Evolutionary conservation across 2,888 invertebrate species (phyloP).

Genomic region (Tryphoninae sp.): DNA sequence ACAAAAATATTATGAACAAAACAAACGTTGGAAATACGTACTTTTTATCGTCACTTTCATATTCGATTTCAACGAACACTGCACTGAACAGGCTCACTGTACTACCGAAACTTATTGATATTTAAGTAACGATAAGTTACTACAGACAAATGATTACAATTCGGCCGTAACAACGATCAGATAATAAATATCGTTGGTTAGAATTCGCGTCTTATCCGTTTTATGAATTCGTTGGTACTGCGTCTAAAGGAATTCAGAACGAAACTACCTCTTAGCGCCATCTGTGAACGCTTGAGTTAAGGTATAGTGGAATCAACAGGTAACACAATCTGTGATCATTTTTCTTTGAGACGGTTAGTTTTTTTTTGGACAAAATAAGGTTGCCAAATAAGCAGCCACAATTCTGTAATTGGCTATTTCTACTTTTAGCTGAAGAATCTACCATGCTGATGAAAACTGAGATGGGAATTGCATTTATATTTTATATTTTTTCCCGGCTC

Average conservation of each 20-base stretch:
- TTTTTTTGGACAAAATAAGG: no score
- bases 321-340: not conserved
- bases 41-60: slow-evolving; percentile 87
- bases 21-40: slow-evolving; percentile 77
- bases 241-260: not conserved
- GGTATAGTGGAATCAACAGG: no score
- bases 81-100: not conserved
- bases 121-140: not conserved
- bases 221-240: not conserved
- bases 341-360: not conserved
- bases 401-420: no score
- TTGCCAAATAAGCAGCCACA: no score
- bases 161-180: not conserved
- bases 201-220: not conserved
- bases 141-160: not conserved
- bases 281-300: not conserved
- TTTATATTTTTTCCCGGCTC: no score
- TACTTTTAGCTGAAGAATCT: no score
- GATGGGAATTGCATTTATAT: no score
- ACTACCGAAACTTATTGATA: not conserved
- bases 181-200: not conserved
- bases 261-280: slow-evolving; percentile 10
- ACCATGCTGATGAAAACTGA: no score
- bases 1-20: not conserved
- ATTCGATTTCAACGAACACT: slow-evolving; percentile 63